Base-by-base conservation (phyloP, 1,140 invertebrate species). In the Aphidius gifuensis region DNA sequence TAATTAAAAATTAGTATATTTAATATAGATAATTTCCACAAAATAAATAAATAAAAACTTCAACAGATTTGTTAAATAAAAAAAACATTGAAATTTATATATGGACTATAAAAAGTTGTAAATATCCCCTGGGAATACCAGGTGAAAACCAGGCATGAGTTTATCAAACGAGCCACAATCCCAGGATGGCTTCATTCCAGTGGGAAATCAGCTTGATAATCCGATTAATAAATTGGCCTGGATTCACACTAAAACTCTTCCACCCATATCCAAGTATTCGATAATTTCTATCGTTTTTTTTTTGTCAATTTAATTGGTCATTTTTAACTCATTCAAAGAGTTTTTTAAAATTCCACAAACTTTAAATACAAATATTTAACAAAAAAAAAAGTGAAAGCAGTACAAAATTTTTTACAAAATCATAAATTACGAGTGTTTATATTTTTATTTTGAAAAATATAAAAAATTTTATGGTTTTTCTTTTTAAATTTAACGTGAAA, bases 141-240 rank as follows among this genome's bases (percentile, higher is more conserved):
- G 61, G 55, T 62, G 61, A 62, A 62, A 58, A 62, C 32, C 38
- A 11, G 42, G 55, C 32, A 47, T 46, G 72, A 76, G 70, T 77
- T 72, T 70, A 73, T 73, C 70, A 59, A 68, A 59, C 63, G 64
- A 62, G 45, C 63, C 32, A 32, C 56, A 38, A 32, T 62, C 55
- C 61, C 51, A 23, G 48, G 46, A 49, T 23, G 38, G 43, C 43
- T 72, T 68, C 63, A 68, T 67, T 70, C 78, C 71, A 73, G 68
- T 69, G 79, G 77, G 79, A 80, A 80, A 80, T 80, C 78, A 80
- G 72, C 68, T 68, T 71, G 72, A 77, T 80, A 80, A 80, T 80
- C 73, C 75, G 76, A 80, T 80, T 80, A 80, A 80, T 80, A 80
- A 80, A 79, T 79, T 80, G 77, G 71, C 70, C 61, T 51, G 59